Conservation (phyloP, 2,888 invertebrate species). For the Ectemnius continuus region DNA sequence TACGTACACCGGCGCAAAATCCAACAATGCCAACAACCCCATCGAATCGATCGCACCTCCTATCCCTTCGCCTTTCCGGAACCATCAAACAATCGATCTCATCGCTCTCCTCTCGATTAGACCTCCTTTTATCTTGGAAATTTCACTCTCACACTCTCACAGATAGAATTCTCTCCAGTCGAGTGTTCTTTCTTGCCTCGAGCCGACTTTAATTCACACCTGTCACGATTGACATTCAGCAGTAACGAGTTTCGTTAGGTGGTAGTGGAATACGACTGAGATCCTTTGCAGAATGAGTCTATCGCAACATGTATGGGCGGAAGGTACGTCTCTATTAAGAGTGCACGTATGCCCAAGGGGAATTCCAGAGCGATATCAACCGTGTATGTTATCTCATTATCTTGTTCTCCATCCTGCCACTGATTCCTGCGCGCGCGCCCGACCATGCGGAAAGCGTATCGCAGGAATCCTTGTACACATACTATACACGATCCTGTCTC, state of each 20-base stretch:
- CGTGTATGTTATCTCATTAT: conserved; percentile 21
- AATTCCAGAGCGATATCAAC: conserved; percentile 31
- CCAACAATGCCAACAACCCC: conserved; percentile 22
- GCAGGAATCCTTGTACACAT: not conserved
- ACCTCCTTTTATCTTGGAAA: too few species aligned
- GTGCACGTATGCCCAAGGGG: conserved; percentile 15
- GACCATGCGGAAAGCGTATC: too few species aligned
- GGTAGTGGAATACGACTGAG: not conserved
- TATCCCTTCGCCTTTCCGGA: too few species aligned
- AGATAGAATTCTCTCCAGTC: too few species aligned
- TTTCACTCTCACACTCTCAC: too few species aligned
- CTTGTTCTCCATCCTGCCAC: conserved; percentile 1
- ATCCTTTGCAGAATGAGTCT: conserved; percentile 39
- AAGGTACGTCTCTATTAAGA: conserved; percentile 45
- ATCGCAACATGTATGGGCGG: conserved; percentile 11
- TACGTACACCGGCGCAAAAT: conserved; percentile 49
- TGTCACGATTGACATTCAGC: too few species aligned
- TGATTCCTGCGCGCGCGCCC: not conserved
- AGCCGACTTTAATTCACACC: too few species aligned
- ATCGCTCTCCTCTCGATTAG: too few species aligned
- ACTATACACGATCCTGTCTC: not conserved
- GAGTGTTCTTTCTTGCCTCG: too few species aligned
- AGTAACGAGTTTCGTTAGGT: too few species aligned
- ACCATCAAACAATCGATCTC: too few species aligned
- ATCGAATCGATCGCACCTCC: too few species aligned